A percentile compares a stretch with the other conserved stretches of the same genome.
Conservation (phyloP, 2,797 vertebrate species). For the Galaxias olidus region DNA sequence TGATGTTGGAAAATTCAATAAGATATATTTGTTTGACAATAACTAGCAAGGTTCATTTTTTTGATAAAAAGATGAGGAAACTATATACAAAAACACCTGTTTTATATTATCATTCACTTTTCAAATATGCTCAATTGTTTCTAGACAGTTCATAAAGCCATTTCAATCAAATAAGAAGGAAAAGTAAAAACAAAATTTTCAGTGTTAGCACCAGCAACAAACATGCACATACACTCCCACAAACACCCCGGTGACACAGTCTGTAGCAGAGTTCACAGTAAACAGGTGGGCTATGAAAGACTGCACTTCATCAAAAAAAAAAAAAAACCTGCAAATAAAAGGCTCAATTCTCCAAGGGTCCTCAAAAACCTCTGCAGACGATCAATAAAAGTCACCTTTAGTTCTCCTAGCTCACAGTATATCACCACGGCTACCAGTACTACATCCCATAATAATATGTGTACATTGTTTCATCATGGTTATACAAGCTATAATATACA, state of each 20-base stretch:
- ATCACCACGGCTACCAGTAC: slow-evolving; percentile 39
- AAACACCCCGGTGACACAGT: slow-evolving; percentile 27
- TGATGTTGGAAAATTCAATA: neutral
- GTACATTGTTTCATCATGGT: too few species aligned
- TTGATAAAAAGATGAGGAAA: too few species aligned
- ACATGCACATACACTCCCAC: slow-evolving; percentile 18
- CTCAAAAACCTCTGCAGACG: slow-evolving; percentile 29
- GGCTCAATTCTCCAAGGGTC: slow-evolving; percentile 52
- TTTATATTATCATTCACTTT: neutral
- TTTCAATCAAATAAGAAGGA: slow-evolving; percentile 38
- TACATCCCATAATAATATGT: slow-evolving; percentile 7
- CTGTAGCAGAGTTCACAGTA: slow-evolving; percentile 37
- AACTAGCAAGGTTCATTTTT: too few species aligned
- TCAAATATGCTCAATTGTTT: slow-evolving; percentile 16
- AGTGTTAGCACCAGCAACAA: slow-evolving; percentile 50
- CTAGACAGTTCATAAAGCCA: slow-evolving; percentile 13
- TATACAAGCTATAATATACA: too few species aligned
- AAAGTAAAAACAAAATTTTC: slow-evolving; percentile 27
- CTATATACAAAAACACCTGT: too few species aligned
- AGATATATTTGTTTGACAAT: neutral
- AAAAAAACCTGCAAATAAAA: slow-evolving; percentile 56
- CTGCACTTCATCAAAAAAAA: slow-evolving; percentile 68
- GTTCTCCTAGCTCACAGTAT: too few species aligned
- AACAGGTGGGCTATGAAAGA: slow-evolving; percentile 59
- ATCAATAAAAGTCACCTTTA: slow-evolving; percentile 52